Percentiles rank a stretch among this genome's conserved stretches.
Evolutionary conservation across 2,888 invertebrate species (phyloP).

Genomic region (Cantharis flavilabris): DNA sequence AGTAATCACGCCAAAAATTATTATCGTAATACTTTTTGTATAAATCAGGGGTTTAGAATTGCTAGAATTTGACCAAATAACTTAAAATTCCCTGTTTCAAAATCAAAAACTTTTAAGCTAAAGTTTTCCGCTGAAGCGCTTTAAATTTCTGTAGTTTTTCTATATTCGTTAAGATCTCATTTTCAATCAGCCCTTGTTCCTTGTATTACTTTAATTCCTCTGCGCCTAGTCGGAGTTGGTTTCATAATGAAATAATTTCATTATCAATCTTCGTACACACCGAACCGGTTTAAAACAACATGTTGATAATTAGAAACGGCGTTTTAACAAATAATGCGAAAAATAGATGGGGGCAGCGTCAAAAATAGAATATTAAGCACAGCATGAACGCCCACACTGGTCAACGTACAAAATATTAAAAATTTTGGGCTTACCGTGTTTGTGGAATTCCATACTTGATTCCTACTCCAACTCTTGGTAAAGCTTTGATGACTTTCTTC

Average conservation of each 20-base stretch:
- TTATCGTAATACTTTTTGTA: too few species aligned
- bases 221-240: background rate
- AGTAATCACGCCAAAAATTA: too few species aligned
- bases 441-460: constrained; percentile 99
- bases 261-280: background rate
- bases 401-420: background rate
- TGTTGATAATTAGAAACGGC: background rate
- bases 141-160: too few species aligned
- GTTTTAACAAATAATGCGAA: background rate
- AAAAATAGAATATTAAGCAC: background rate
- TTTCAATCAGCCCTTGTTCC: background rate
- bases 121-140: too few species aligned
- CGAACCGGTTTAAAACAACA: background rate
- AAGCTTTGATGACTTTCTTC: constrained; percentile 96
- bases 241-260: background rate
- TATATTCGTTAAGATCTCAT: too few species aligned
- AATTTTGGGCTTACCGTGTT: constrained; percentile 71
- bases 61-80: too few species aligned
- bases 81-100: too few species aligned
- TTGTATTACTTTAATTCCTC: background rate
- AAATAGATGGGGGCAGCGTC: background rate
- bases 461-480: constrained; percentile 97
- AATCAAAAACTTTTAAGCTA: too few species aligned
- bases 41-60: too few species aligned
- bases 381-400: background rate